Base-by-base conservation (phyloP, 2,797 vertebrate species). In the Pachyuromys duprasi region DNA sequence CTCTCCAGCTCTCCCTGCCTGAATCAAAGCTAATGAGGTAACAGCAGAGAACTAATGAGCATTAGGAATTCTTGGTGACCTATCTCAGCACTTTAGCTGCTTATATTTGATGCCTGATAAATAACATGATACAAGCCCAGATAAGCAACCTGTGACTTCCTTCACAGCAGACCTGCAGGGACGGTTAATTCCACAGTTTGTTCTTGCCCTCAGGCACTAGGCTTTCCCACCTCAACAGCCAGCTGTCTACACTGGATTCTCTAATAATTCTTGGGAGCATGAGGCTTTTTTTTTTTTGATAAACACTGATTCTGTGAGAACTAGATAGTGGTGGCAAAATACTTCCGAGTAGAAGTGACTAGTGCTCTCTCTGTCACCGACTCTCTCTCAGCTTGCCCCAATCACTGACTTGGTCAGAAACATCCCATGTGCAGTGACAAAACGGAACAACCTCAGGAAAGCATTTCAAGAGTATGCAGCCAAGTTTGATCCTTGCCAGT, bases 391-490 rank as follows among this genome's bases (percentile, higher is more conserved):
- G 99, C 96, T 99, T 90, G 98, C 98, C 0, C 98, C 99, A 60
- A 98, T 99, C 57, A 49, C 98, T n/a, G 98, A 99, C 60, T 96
- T 99, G 96, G 99, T 99, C 14, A 98, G 95, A 36, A 99, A 99
- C 0, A 97, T 99, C 72, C 99, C 99, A 0, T 99, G 99, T 42
- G 99, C 99, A 0, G 98, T 94, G 75, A 99, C 99, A 0, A 99
- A 99, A 96, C 98, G 99, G 74, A 98, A 97, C 14, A 99, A 99
- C 97, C 98, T 99, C 96, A 62, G 96, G 67, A 99, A 95, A 97
- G 99, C 99, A 0, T 98, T 99, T 94, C 63, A 93, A 76, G 99
- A 99, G 33, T 99, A 99, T 0, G 72, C 95, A 88, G 97, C 98
- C 31, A 99, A 97, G 87, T 99, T 99, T 72, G 99, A 99, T 92